These are phyloP conservation scores for Tolmerus cingulatus DNA, from an alignment of 2,888 invertebrate species.

Conservation along the genomic window DNA sequence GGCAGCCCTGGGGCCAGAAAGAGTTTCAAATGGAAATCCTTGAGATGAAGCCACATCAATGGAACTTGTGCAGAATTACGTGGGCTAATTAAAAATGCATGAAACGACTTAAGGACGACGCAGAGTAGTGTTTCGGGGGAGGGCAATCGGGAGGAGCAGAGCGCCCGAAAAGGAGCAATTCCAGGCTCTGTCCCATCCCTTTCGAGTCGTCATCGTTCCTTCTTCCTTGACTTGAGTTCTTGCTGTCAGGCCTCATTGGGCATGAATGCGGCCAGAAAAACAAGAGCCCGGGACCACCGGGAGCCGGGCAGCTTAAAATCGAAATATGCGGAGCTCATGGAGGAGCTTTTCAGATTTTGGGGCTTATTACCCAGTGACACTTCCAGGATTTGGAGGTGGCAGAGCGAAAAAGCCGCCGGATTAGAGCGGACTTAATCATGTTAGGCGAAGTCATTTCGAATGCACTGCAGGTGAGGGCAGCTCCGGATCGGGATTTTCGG, in stretches of 20 bases:
- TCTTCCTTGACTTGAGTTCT: constrained; percentile 35
- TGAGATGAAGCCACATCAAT: constrained; percentile 45
- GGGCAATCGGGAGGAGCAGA: neutral
- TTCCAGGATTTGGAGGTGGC: constrained; percentile 32
- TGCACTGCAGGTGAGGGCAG: constrained; percentile 23
- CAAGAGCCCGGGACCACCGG: neutral
- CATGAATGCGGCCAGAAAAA: constrained; percentile 26
- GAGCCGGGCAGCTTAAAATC: constrained; percentile 28
- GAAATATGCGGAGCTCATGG: constrained; percentile 24
- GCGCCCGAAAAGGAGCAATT: neutral
- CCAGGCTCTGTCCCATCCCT: constrained; percentile 14
- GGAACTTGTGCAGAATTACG: constrained; percentile 42
- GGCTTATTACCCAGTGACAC: constrained; percentile 32
- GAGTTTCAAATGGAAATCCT: constrained; percentile 45
- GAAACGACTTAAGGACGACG: constrained; percentile 45
- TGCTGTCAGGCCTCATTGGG: constrained; percentile 37
- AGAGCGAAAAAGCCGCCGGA: constrained; percentile 36
- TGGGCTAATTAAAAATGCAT: constrained; percentile 49
- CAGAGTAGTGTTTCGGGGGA: constrained; percentile 23
- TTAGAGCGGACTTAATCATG: constrained; percentile 40
- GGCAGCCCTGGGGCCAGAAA: neutral
- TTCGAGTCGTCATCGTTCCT: constrained; percentile 6
- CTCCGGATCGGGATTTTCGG: neutral
- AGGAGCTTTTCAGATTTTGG: constrained; percentile 37
- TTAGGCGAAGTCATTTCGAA: constrained; percentile 32